Percentiles rank a stretch among this genome's conserved stretches.
These are phyloP conservation scores for Leptura quadrifasciata DNA, from an alignment of 2,888 invertebrate species.

Conservation along the genomic window DNA sequence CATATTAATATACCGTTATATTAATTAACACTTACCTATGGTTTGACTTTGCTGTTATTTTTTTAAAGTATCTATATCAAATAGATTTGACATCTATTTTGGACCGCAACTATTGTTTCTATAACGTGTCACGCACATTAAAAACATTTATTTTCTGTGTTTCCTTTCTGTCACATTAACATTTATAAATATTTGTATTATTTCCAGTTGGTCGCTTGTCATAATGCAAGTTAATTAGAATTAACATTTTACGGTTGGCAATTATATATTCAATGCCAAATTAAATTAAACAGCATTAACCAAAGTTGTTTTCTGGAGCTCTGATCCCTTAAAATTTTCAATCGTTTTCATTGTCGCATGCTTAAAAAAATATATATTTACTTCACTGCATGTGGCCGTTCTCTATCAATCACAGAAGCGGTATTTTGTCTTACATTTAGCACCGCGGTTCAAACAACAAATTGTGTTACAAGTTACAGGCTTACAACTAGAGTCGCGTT, in stretches of 20 bases:
- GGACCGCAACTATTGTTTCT: not conserved
- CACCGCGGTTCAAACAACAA: slow-evolving; percentile 24
- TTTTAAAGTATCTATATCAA: not conserved
- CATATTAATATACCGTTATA: not conserved
- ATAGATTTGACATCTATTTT: not conserved
- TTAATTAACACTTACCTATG: not conserved
- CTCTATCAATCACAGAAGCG: slow-evolving; percentile 5
- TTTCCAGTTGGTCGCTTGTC: slow-evolving; percentile 2
- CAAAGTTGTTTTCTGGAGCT: not conserved
- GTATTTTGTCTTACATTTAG: slow-evolving; percentile 22
- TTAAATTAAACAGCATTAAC: not conserved
- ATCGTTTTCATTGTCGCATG: not conserved
- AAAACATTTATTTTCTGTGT: not conserved
- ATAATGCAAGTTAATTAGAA: slow-evolving; percentile 8
- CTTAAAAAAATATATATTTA: not conserved
- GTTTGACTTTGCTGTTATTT: not conserved
- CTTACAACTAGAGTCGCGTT: slow-evolving; percentile 34
- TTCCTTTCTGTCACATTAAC: not conserved
- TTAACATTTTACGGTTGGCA: not conserved
- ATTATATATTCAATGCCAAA: not conserved
- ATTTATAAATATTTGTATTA: slow-evolving; percentile 11
- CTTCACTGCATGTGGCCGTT: not conserved
- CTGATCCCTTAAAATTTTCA: not conserved
- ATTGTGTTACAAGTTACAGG: slow-evolving; percentile 25
- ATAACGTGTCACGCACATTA: not conserved